Evolutionary conservation across 2,888 invertebrate species (phyloP).

Genomic region (Lycocerus yunnanus): DNA sequence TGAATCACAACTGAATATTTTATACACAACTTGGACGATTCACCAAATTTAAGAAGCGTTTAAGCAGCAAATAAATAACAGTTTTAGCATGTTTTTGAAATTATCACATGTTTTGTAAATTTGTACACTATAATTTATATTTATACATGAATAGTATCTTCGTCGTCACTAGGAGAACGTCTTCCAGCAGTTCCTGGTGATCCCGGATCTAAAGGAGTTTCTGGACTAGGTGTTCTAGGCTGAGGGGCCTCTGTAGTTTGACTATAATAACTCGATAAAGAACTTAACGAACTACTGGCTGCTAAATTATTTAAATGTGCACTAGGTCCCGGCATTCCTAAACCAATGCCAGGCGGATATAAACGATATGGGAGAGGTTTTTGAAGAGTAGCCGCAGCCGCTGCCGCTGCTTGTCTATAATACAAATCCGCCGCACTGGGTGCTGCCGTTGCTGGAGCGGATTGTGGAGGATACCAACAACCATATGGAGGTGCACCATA

Average conservation of each 20-base stretch:
- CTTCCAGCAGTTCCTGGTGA: constrained; percentile 60
- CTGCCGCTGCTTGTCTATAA: constrained; percentile 80
- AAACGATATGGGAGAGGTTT: constrained; percentile 84
- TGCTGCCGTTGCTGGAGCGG: constrained; percentile 62
- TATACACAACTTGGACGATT: neutral
- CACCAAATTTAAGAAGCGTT: constrained; percentile 4
- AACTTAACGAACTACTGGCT: constrained; percentile 68
- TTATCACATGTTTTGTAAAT: constrained; percentile 28
- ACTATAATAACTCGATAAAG: constrained; percentile 62
- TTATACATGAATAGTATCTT: constrained; percentile 68
- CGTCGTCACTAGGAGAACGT: constrained; percentile 61
- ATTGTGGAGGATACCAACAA: constrained; percentile 65
- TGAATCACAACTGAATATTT: neutral
- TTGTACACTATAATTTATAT: constrained; percentile 26
- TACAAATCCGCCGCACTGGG: constrained; percentile 76
- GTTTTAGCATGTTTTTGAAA: constrained; percentile 30
- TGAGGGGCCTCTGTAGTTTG: constrained; percentile 60
- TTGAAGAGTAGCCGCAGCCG: constrained; percentile 77
- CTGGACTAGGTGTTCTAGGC: constrained; percentile 54
- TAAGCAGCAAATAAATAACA: constrained; percentile 50
- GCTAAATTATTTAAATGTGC: constrained; percentile 70
- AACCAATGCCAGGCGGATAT: constrained; percentile 63
- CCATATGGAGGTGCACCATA: constrained; percentile 80
- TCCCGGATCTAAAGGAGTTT: constrained; percentile 66
- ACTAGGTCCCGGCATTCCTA: constrained; percentile 70